Percentiles rank a stretch among this genome's conserved stretches.
These are phyloP conservation scores for Gandaritis pyraliata DNA, from an alignment of 2,888 invertebrate genomes.

Conservation along the genomic window DNA sequence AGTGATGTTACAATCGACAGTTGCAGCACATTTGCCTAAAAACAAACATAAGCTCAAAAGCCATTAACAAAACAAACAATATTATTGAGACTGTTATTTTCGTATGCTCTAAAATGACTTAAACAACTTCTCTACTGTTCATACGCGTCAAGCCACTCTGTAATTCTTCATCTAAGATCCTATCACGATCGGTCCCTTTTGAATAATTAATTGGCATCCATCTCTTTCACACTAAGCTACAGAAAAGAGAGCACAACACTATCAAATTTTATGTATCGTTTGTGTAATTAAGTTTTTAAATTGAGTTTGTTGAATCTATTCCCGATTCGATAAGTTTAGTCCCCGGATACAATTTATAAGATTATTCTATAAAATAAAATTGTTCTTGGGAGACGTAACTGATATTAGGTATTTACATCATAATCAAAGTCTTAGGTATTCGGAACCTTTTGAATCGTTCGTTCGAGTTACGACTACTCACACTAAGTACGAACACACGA, in stretches of 20 bases:
- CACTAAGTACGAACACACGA: no score
- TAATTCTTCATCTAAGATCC: constrained; percentile 33
- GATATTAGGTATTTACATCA: background rate
- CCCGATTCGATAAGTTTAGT: constrained; percentile 15
- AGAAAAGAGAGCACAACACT: constrained; percentile 25
- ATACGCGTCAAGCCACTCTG: constrained; percentile 1
- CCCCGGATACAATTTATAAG: constrained; percentile 8
- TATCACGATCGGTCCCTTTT: constrained; percentile 54
- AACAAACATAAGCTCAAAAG: no score
- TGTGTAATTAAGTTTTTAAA: constrained; percentile 43
- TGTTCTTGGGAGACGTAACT: background rate
- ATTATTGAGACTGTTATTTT: no score
- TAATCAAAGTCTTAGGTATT: no score
- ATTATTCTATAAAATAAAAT: background rate
- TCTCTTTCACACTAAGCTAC: constrained; percentile 34
- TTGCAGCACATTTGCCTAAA: no score
- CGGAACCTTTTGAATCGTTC: no score
- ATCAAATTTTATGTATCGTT: constrained; percentile 41
- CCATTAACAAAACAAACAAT: no score
- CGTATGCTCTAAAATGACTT: no score
- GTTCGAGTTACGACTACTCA: no score
- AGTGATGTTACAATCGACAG: no score
- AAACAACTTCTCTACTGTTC: no score
- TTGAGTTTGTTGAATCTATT: constrained; percentile 34
- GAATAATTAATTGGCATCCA: constrained; percentile 54